Evolutionary conservation across 2,113 vertebrate genomes (phyloP).

Genomic region (Gasterosteus nipponicus): DNA sequence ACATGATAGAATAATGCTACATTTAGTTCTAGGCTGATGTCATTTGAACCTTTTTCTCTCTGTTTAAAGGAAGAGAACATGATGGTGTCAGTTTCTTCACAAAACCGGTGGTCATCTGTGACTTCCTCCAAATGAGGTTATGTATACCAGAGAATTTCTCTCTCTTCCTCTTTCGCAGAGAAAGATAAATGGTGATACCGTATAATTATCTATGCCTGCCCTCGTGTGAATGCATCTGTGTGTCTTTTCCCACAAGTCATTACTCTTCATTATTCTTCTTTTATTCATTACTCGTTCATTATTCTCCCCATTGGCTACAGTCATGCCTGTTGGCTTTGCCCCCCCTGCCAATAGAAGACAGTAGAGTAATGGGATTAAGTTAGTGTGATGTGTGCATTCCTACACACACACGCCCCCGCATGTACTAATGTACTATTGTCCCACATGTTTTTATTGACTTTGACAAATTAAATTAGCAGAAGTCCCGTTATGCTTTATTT

Average conservation of each 20-base stretch:
- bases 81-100: neutral
- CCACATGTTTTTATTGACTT: neutral
- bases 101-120: slow-evolving; percentile 3
- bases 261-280: slow-evolving; percentile 65
- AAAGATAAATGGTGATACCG: slow-evolving; percentile 50
- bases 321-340: slow-evolving; percentile 34
- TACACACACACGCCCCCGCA: neutral
- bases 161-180: neutral
- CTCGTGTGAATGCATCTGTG: slow-evolving; percentile 14
- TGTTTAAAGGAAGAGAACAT: neutral
- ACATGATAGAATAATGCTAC: neutral
- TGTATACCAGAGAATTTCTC: slow-evolving; percentile 33
- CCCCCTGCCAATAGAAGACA: slow-evolving; percentile 10
- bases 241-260: slow-evolving; percentile 33
- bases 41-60: neutral
- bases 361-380: slow-evolving; percentile 1
- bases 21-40: neutral
- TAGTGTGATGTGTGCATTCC: slow-evolving; percentile 1
- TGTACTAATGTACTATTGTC: neutral
- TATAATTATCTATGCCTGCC: slow-evolving; percentile 34
- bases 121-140: slow-evolving; percentile 61
- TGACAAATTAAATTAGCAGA: neutral
- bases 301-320: slow-evolving; percentile 46
- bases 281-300: slow-evolving; percentile 66
- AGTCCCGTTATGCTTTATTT: neutral